phyloP scores from a whole-genome alignment of 2,113 vertebrate species.

The Cathartes aura region DNA sequence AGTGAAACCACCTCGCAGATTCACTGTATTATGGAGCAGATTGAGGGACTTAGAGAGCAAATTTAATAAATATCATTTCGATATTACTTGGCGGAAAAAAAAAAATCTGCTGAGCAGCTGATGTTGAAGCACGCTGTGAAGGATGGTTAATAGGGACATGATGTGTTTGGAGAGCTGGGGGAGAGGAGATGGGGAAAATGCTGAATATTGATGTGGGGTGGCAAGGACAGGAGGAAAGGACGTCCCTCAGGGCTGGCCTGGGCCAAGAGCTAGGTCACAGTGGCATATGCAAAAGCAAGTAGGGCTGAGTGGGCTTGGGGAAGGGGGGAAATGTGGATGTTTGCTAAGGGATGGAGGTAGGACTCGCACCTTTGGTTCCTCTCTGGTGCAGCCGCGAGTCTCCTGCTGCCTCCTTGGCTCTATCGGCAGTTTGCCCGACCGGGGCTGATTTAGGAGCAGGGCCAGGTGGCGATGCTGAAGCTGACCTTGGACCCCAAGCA shows the following conservation, averaged over 20 bases:
- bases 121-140: background rate
- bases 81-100: constrained; percentile 8
- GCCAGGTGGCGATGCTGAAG: background rate
- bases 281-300: fast-evolving
- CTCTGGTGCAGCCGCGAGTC: fast-evolving
- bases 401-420: background rate
- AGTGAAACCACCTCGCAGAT: constrained; percentile 62
- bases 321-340: background rate
- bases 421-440: fast-evolving
- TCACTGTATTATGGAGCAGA: constrained; percentile 69
- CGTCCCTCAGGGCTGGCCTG: fast-evolving
- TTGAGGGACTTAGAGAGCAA: constrained; percentile 71
- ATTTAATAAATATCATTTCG: constrained; percentile 71
- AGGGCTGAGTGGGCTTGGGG: background rate
- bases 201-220: fast-evolving
- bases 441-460: background rate
- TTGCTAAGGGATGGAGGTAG: background rate
- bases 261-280: background rate
- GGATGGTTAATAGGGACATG: fast-evolving
- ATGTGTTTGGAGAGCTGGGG: background rate
- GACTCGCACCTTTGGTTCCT: background rate
- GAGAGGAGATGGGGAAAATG: background rate
- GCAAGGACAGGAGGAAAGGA: background rate
- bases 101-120: background rate
- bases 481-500: background rate